Evolutionary conservation across 2,888 invertebrate genomes (phyloP), one percentile per base, ranked within the genome.

Genomic region (Drosophila basisetae): DNA sequence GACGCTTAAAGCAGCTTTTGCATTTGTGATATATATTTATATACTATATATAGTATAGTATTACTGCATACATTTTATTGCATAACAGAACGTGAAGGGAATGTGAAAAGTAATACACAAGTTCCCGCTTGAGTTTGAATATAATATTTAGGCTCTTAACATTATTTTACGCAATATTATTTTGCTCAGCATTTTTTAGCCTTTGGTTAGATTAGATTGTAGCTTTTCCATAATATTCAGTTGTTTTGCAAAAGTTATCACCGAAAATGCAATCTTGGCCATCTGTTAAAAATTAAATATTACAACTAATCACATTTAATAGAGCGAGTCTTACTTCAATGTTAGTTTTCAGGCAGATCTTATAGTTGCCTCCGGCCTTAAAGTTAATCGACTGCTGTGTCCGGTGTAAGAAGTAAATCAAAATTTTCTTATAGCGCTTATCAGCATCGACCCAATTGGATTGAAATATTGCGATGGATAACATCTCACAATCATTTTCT

Each of bases 211-310:
- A 1, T 6, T 11, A 13, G 1, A 1, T 64, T 2, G 62, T 1
- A 80, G 41, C 25, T 73, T 82, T 10, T 80, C 80, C 10, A 75
- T 37, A 60, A 79, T 59, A 56, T 80, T 72, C 78, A 81, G 72
- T 47, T 78, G 73, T 7, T 71, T 83, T 16, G 77, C 67, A 7
- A 87, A 33, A 0, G 85, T 80, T 2, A 84, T 69, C 37, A 85
- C 68, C 1, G 88, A 70, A 47, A 85, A 87, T 1, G 85, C 82
- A 52, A 80, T 62, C 39, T 84, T 85, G 37, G 83, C 76, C 53
- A 82, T 69, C 80, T 82, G 58, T 9, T 2, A 43, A 35, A 55
- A 22, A 41, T 18, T 5, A 47, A 25, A 22, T 16, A 6, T 35
- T 13, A 37, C 0, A 33, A 28, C 4, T 25, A 5, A 22, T 22